phyloP scores from a whole-genome alignment of 2,113 vertebrate species.

The Trematocara macrostoma region DNA sequence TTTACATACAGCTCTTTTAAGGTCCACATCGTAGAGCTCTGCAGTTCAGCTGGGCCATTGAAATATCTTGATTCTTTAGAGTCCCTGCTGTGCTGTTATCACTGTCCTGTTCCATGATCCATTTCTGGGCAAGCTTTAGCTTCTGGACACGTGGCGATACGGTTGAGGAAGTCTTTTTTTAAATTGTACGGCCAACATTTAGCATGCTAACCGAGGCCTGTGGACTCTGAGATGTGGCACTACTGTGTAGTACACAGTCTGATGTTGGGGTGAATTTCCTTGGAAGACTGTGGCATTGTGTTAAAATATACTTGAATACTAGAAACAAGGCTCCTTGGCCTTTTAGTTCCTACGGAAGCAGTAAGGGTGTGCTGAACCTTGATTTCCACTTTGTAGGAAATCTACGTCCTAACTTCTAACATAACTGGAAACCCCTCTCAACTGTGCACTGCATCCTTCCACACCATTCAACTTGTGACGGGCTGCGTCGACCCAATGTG shows the following conservation, averaged over 20 bases:
- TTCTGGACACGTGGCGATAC: fast-evolving
- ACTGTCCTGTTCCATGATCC: neutral
- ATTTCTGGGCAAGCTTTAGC: neutral
- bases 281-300: neutral
- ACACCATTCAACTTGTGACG: neutral
- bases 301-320: neutral
- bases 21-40: neutral
- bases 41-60: neutral
- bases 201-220: fast-evolving
- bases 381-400: neutral
- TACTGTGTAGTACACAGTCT: neutral
- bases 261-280: neutral
- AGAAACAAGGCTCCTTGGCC: neutral
- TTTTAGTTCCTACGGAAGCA: neutral
- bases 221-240: neutral
- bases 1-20: neutral
- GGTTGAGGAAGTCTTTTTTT: neutral
- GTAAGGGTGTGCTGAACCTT: neutral
- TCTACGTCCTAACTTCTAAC: neutral
- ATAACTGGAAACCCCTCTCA: neutral
- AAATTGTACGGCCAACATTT: neutral
- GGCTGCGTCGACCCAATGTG: neutral
- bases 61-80: neutral
- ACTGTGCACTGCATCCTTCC: neutral
- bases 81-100: neutral